Evolutionary conservation across 1,140 invertebrate species (phyloP), one percentile per base, ranked within the genome.

Genomic region (Gonioctena quinquepunctata): DNA sequence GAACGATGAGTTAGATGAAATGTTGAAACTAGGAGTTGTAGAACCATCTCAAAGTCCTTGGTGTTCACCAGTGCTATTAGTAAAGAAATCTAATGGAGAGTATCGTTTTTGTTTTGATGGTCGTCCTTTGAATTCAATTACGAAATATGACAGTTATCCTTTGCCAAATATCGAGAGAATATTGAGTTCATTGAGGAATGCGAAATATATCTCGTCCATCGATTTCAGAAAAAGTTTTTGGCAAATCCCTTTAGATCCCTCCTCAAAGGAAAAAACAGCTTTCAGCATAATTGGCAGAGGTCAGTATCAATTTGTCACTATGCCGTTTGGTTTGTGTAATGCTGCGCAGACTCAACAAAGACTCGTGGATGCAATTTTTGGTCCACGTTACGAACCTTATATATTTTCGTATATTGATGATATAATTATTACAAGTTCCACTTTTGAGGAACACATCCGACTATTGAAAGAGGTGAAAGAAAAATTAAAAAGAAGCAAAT

Each of bases 301-400:
- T 6, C 49, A 71, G 7, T 82, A 69, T 64, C 70, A 76, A 72
- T 81, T 70, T 57, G 71, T 64, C 6, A 16, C 64, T 1, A 80
- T 84, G 77, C 76, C 80, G 6, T 81, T 82, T 75, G 82, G 81
- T 11, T 50, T 83, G 1, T 65, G 49, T 6, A 82, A 81, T 73
- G 57, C 67, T 73, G 33, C 62, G 18, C 48, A 52, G 21, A 82
- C 78, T 2, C 82, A 83, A 66, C 76, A 81, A 28, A 56, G 79
- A 63, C 69, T 83, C 8, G 79, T 83, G 61, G 79, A 82, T 22
- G 63, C 68, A 42, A 66, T 80, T 23, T 50, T 75, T 2, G 72
- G 74, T 1, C 71, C 68, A n/a, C 4, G 16, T 16, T 2, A 49
- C 78, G 13, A 78, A 78, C 67, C 62, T 52, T 13, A 52, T 70